Evolutionary conservation across 2,888 invertebrate species (phyloP).

Genomic region (Apotomis capreana): DNA sequence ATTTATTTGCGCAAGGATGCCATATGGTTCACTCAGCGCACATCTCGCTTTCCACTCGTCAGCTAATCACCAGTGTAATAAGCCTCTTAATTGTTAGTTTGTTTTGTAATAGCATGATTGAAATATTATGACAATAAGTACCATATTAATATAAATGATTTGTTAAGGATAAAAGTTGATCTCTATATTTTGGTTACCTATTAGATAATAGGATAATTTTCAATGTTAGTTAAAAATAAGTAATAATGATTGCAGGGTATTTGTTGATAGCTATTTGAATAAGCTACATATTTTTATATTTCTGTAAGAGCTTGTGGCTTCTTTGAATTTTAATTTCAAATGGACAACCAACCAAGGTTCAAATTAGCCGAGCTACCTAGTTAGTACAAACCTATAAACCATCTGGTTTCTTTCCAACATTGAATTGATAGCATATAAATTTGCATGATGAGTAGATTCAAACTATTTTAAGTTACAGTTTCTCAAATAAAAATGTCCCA

Average conservation of each 20-base stretch:
- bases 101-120: background rate
- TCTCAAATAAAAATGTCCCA: no score
- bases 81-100: background rate
- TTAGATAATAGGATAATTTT: constrained; percentile 16
- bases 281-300: background rate
- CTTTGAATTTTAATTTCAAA: no score
- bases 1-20: background rate
- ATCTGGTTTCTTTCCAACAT: no score
- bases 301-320: background rate
- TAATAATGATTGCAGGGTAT: constrained; percentile 29
- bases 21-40: no score
- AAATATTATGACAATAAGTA: background rate
- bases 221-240: constrained; percentile 8
- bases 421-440: no score
- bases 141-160: constrained; percentile 9
- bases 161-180: background rate
- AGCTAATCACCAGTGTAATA: no score
- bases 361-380: no score
- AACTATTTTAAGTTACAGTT: no score
- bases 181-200: constrained; percentile 3
- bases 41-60: no score
- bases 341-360: no score
- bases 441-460: no score
- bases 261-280: constrained; percentile 10
- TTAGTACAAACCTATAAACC: no score